Percentiles rank a stretch among this genome's conserved stretches.
These are phyloP conservation scores for Pseudorhombus dupliciocellatus DNA, from an alignment of 2,113 vertebrate genomes.

Conservation along the genomic window DNA sequence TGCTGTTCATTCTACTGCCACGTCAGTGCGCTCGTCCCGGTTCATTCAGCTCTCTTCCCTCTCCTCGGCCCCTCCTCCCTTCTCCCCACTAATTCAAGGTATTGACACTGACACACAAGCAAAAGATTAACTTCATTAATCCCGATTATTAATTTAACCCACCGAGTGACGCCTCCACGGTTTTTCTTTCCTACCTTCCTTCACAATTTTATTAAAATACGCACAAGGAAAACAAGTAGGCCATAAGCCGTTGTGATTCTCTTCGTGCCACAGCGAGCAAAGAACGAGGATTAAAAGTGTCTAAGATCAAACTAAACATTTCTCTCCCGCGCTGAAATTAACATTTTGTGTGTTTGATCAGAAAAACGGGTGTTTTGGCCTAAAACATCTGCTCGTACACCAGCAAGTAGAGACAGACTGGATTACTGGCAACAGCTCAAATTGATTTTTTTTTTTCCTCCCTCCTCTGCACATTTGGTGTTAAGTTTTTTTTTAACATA, in stretches of 20 bases:
- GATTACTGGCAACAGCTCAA: slow-evolving; percentile 32
- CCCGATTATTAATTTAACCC: slow-evolving; percentile 74
- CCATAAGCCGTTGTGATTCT: slow-evolving; percentile 46
- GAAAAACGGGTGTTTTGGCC: slow-evolving; percentile 14
- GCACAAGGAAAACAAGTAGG: slow-evolving; percentile 49
- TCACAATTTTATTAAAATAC: not conserved
- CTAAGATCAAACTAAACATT: slow-evolving; percentile 58
- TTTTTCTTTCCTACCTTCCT: not conserved
- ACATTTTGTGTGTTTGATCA: slow-evolving; percentile 55
- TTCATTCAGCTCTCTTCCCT: slow-evolving; percentile 45
- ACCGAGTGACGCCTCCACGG: slow-evolving; percentile 62
- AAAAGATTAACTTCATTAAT: slow-evolving; percentile 79
- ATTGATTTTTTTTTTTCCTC: slow-evolving; percentile 4
- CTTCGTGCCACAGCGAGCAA: slow-evolving; percentile 36
- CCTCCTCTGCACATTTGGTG: not conserved
- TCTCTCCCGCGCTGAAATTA: slow-evolving; percentile 54
- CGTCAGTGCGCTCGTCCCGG: slow-evolving; percentile 43
- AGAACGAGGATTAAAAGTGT: slow-evolving; percentile 54
- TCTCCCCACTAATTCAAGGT: slow-evolving; percentile 72
- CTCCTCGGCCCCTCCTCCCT: slow-evolving; percentile 44
- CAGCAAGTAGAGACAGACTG: slow-evolving; percentile 48
- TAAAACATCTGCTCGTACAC: slow-evolving; percentile 48
- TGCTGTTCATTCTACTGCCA: slow-evolving; percentile 52
- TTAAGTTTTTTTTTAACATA: slow-evolving; percentile 11
- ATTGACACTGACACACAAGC: slow-evolving; percentile 72